phyloP scores from a whole-genome alignment of 1,140 invertebrate species.

The Hyles euphorbiae region DNA sequence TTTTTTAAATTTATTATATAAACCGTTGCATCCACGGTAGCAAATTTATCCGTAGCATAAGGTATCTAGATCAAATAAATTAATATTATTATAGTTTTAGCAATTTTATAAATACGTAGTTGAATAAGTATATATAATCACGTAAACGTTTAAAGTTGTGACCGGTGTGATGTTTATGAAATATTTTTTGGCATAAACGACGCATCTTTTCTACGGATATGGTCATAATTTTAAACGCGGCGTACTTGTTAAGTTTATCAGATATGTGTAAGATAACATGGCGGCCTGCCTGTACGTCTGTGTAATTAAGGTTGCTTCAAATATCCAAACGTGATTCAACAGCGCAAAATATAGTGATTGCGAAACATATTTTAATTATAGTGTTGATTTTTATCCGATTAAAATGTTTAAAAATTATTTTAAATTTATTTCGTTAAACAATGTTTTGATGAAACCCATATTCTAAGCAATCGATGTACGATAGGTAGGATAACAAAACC shows the following conservation, averaged over 20 bases:
- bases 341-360: too few relatives aligned
- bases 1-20: slow-evolving; percentile 2
- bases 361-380: too few relatives aligned
- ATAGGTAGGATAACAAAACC: slow-evolving; percentile 44
- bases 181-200: neutral
- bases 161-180: slow-evolving; percentile 6
- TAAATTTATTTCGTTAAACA: too few relatives aligned
- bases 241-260: slow-evolving; percentile 12
- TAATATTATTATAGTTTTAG: slow-evolving; percentile 34
- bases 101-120: slow-evolving; percentile 46
- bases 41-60: slow-evolving; percentile 19
- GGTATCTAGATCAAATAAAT: slow-evolving; percentile 65
- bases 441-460: too few relatives aligned
- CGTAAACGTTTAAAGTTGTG: slow-evolving; percentile 24
- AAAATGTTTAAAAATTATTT: neutral
- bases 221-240: too few relatives aligned
- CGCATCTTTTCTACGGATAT: neutral
- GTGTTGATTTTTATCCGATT: neutral
- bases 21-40: neutral
- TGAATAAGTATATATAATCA: slow-evolving; percentile 6
- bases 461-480: too few relatives aligned
- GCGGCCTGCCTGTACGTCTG: slow-evolving; percentile 7
- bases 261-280: slow-evolving; percentile 12
- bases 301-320: too few relatives aligned
- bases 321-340: too few relatives aligned